phyloP scores from a whole-genome alignment of 2,888 invertebrate species.

The Dione vanillae region DNA sequence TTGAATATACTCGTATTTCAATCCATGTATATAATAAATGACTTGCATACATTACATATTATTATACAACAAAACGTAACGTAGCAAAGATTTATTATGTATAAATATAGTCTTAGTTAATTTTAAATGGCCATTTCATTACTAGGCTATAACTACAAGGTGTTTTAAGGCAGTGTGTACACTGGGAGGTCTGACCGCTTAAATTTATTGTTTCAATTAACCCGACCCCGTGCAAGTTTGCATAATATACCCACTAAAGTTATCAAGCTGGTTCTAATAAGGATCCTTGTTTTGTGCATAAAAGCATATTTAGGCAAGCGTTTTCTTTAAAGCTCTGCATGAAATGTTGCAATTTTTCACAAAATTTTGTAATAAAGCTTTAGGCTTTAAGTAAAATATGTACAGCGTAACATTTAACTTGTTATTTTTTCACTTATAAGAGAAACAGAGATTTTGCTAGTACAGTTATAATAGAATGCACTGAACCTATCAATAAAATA shows the following conservation, averaged over 20 bases:
- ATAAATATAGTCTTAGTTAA: slow-evolving; percentile 12
- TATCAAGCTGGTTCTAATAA: slow-evolving; percentile 31
- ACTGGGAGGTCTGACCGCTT: slow-evolving; percentile 47
- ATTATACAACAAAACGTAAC: neutral
- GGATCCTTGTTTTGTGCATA: slow-evolving; percentile 18
- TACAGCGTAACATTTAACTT: neutral
- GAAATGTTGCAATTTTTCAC: slow-evolving; percentile 15
- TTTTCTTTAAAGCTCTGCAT: slow-evolving; percentile 3
- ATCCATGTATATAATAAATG: neutral
- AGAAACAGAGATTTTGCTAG: neutral
- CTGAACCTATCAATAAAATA: no score
- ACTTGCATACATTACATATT: no score
- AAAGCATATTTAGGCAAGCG: slow-evolving; percentile 23
- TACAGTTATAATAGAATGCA: no score
- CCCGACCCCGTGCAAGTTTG: slow-evolving; percentile 41
- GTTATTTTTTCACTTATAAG: neutral
- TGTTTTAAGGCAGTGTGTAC: slow-evolving; percentile 40
- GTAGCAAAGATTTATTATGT: slow-evolving; percentile 8
- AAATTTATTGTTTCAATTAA: slow-evolving; percentile 60
- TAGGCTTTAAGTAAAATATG: neutral
- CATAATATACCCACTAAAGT: slow-evolving; percentile 41
- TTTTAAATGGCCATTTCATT: slow-evolving; percentile 26
- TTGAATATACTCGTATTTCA: no score
- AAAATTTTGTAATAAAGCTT: slow-evolving; percentile 20
- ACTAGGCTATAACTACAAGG: slow-evolving; percentile 29